Evolutionary conservation across 2,888 invertebrate species (phyloP), one percentile per base, ranked within the genome.

Genomic region (Nezara viridula): DNA sequence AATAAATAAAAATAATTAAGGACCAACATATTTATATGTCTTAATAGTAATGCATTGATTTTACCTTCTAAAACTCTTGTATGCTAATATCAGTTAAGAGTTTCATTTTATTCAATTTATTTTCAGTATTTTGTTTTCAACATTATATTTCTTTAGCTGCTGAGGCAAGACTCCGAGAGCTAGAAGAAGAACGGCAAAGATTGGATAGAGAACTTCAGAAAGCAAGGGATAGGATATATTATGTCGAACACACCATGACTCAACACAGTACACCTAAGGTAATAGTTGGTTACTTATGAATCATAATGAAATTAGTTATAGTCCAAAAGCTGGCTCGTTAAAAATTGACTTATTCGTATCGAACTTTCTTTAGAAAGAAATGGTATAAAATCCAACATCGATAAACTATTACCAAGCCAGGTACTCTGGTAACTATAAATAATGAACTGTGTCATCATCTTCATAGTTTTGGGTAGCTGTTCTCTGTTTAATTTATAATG

Each of bases 181-280:
- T 97, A 66, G 96, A 97, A 93, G 94, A 94, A 90, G 96, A 97
- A 92, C 94, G 96, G 86, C 94, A 94, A 91, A 94, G 94, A 89
- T 93, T 97, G 90, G 96, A 97, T 91, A 94, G 94, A 1, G 96
- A 97, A 92, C 93, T 97, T 50, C 95, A 94, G 91, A 93, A 94
- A 88, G 96, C 96, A 0, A 94, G 95, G 90, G 94, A 95, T 92
- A 96, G 96, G 93, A 96, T 96, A 44, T 89, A 86, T 89, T 88
- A 89, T 60, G 94, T 81, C 94, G 94, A 91, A 94, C 94, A 90
- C 52, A 89, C 89, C 24, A 90, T 89, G 90, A 90, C 89, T 49
- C 90, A 90, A 52, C 87, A 86, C 44, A 81, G 44, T 16, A 86
- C 89, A 32, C 73, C 52, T 52, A 89, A 90, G 81, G 89, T 89